Percentiles rank a stretch among this genome's conserved stretches.
These are phyloP conservation scores for Elymnias hypermnestra DNA, from an alignment of 1,140 invertebrate genomes.

Conservation along the genomic window DNA sequence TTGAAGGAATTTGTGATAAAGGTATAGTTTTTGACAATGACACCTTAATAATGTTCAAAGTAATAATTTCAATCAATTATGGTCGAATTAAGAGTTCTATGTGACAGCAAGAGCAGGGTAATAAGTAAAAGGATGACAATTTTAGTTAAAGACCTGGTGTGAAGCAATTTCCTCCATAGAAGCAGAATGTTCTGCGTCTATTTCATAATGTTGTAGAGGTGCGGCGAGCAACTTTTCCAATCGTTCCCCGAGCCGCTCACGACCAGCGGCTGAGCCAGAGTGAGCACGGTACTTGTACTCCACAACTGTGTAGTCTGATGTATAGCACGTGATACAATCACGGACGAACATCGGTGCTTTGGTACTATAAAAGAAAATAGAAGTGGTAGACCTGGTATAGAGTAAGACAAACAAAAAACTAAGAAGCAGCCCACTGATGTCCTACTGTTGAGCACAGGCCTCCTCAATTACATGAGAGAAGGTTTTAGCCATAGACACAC, in stretches of 20 bases:
- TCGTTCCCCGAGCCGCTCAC: slow-evolving; percentile 78
- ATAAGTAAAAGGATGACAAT: not conserved
- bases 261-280: slow-evolving; percentile 80
- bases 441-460: too few species aligned
- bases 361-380: slow-evolving; percentile 66
- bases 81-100: too few species aligned
- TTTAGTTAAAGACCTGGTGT: slow-evolving; percentile 36
- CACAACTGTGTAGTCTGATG: slow-evolving; percentile 90
- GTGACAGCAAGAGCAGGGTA: not conserved
- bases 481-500: too few species aligned
- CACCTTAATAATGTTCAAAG: too few species aligned
- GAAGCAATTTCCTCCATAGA: slow-evolving; percentile 54
- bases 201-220: slow-evolving; percentile 85
- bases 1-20: too few species aligned
- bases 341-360: slow-evolving; percentile 88
- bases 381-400: too few species aligned
- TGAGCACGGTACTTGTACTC: slow-evolving; percentile 85
- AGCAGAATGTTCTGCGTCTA: slow-evolving; percentile 68
- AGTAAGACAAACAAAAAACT: too few species aligned
- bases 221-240: slow-evolving; percentile 77
- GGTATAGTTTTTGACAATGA: too few species aligned
- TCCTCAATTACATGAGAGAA: too few species aligned
- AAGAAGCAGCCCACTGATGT: too few species aligned
- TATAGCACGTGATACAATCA: slow-evolving; percentile 91
- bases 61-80: too few species aligned